phyloP scores from a whole-genome alignment of 2,797 vertebrate genomes.

The Gila robusta region DNA sequence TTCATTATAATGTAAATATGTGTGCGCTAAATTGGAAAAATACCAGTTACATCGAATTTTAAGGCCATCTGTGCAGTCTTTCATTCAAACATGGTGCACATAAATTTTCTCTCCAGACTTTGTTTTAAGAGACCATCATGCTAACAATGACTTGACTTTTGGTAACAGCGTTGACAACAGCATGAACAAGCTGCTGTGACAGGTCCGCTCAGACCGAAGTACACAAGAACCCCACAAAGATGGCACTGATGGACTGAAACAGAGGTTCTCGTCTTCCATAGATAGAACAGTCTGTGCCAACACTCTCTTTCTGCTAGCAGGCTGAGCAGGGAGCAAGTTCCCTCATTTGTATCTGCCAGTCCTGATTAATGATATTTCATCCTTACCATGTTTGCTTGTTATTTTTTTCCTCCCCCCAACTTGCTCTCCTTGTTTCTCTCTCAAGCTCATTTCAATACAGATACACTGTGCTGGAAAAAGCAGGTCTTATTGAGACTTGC shows the following conservation, averaged over 20 bases:
- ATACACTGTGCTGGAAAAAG: conserved; percentile 15
- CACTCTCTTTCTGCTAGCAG: conserved; percentile 64
- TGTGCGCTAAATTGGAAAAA: neutral
- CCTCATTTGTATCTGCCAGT: conserved; percentile 67
- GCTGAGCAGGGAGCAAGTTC: conserved; percentile 63
- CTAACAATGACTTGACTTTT: conserved; percentile 24
- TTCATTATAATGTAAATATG: neutral
- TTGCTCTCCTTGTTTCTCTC: conserved; percentile 23
- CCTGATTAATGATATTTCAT: conserved; percentile 68
- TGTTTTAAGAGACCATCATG: conserved; percentile 5
- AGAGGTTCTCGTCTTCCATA: conserved; percentile 28
- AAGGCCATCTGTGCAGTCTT: neutral
- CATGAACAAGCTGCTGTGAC: conserved; percentile 27
- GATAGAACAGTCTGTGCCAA: conserved; percentile 49
- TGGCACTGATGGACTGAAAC: conserved; percentile 35
- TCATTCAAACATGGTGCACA: neutral
- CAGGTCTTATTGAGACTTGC: conserved; percentile 25
- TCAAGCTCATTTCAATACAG: conserved; percentile 50
- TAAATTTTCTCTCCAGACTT: conserved; percentile 10
- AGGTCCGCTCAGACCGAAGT: conserved; percentile 37
- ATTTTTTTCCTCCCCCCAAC: conserved; percentile 40
- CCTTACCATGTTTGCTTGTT: conserved; percentile 63
- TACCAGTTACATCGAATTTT: neutral
- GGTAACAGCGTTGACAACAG: neutral
- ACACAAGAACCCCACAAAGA: conserved; percentile 4